Evolutionary conservation across 2,113 vertebrate species (phyloP), one percentile per base, ranked within the genome.

Genomic region (Eptatretus burgeri): DNA sequence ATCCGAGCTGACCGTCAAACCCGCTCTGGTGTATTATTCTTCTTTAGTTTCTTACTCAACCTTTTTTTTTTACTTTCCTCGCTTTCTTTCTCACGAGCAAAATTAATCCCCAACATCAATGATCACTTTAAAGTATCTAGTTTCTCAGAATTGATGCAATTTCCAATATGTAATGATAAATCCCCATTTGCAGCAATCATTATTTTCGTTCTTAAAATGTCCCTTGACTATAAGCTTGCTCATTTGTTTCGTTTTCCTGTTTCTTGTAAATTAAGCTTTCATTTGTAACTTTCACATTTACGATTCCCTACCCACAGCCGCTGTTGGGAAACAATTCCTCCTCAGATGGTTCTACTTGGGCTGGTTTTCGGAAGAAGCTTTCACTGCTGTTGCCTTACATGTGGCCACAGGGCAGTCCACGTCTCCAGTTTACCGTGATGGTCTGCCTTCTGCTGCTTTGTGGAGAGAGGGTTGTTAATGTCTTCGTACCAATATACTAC

Each of bases 401-500:
- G 75, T 98, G 91, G 91, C 91, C 87, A 0, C 73, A 13, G 14
- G 79, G 79, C 49, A 95, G 67, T 66, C 13, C 69, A 5, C 13
- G 71, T 10, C 80, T 98, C 51, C 91, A 98, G 76, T 41, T 77
- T 1, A 71, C 87, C 49, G 91, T 93, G 63, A 16, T 93, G 51
- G 71, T 93, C 70, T 95, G 89, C 68, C 71, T 95, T 71, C 68
- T 69, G 0, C 75, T 95, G 66, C 80, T 95, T 72, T 88, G 74
- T 11, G 9, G 77, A 14, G 91, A 94, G 68, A 70, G 89, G 5
- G 87, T 51, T 14, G 73, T 98, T 68, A 98, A 94, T 0, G 70
- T 98, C 69, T 88, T 93, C 1, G 89, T 98, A 4, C 91, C 91
- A 1, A 82, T 94, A 73, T 94, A 76, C 76, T 86, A 76, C 71